A percentile compares a stretch with the other conserved stretches of the same genome.
These are phyloP conservation scores for Micrastur ruficollis DNA, from an alignment of 2,797 vertebrate species.

Conservation along the genomic window DNA sequence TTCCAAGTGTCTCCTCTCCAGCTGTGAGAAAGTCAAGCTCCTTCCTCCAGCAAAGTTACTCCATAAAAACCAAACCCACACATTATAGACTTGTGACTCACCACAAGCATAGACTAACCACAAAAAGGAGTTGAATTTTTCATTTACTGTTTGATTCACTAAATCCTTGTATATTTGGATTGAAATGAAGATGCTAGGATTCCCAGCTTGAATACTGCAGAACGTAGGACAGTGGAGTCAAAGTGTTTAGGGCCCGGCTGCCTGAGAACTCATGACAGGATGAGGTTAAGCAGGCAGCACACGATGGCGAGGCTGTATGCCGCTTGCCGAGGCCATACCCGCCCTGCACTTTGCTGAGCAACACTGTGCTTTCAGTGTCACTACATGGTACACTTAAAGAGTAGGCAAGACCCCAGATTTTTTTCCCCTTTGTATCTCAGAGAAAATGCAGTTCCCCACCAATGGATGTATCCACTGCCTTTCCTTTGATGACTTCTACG, in stretches of 20 bases:
- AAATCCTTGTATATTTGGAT: background rate
- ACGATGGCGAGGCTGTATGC: fast-evolving
- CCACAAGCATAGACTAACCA: background rate
- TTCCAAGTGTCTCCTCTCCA: background rate
- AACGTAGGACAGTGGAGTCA: background rate
- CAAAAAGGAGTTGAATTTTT: background rate
- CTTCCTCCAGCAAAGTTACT: background rate
- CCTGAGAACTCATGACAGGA: background rate
- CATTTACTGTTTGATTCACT: background rate
- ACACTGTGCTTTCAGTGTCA: background rate
- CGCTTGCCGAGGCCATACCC: background rate
- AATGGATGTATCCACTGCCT: background rate
- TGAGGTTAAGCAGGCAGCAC: background rate
- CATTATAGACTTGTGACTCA: background rate
- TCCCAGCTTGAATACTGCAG: background rate
- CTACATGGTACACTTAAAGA: background rate
- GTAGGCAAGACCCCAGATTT: background rate
- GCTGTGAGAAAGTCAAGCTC: background rate
- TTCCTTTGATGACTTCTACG: background rate
- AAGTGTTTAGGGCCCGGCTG: background rate
- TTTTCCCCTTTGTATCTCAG: background rate
- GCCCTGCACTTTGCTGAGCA: background rate
- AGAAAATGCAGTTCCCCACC: background rate
- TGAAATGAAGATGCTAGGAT: background rate
- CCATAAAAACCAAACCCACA: background rate